Base-by-base conservation (phyloP, 2,888 invertebrate species). In the Acrobasis suavella region DNA sequence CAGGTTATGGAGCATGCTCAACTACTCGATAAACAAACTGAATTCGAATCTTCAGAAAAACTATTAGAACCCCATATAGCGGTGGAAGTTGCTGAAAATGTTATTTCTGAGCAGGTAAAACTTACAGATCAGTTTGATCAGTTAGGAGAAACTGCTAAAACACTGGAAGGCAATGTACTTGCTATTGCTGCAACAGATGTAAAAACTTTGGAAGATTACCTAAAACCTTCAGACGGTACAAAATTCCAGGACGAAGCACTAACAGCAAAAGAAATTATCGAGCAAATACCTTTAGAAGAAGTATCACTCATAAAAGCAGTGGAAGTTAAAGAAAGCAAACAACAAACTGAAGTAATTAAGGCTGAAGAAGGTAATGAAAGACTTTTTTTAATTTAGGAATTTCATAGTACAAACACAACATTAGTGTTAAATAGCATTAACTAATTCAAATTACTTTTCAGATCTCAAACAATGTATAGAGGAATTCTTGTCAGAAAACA, bases 401-500 rank as follows among this genome's bases (percentile, higher is more conserved):
- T 32, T 32, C 5, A 0, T 32, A 32, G 32, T 32, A 32, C 32
- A 32, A 7, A 32, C 5, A 32, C 32, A 32, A 32, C 7, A 22
- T 51, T 51, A 8, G 14, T 32, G 14, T 52, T 32, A 14, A 3
- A 46, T 14, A 46, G 6, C 8, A 14, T 52, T 32, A 14, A 3
- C 9, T 14, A n/a, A 32, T 6, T 14, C 7, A 12, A 10, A 9
- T 6, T 32, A 52, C 22, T 62, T 80, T 77, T 14, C 74, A 82
- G 82, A 72, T 49, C 66, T 86, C n/a, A 68, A 78, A 51, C 68
- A 76, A 50, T 73, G 78, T 66, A 78, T 86, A 51, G 72, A 82
- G 63, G 75, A 83, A 58, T 83, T 78, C 65, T 66, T 82, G 60
- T 61, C 54, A 51, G 69, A 73, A 12, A 75, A 82, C 54, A 63